A percentile compares a stretch with the other conserved stretches of the same genome.
These are phyloP conservation scores for Macrosteles quadrilineatus DNA, from an alignment of 1,140 invertebrate species.

Conservation along the genomic window DNA sequence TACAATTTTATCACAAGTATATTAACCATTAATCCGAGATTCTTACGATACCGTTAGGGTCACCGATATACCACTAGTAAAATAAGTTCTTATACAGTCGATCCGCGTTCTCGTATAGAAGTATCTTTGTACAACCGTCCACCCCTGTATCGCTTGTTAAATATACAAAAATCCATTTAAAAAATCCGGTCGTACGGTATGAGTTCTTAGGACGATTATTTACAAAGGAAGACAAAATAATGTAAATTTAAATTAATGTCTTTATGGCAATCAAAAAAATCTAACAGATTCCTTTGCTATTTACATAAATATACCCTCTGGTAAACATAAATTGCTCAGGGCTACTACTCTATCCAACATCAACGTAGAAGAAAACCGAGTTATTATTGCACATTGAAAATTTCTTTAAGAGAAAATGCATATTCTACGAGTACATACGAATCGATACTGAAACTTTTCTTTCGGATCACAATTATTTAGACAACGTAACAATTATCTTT, in stretches of 20 bases:
- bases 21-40: conserved; percentile 9
- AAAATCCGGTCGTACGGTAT: background rate
- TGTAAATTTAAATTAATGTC: conserved; percentile 5
- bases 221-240: conserved; percentile 15
- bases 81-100: background rate
- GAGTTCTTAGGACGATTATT: background rate
- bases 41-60: conserved; percentile 5
- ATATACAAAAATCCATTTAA: conserved; percentile 12
- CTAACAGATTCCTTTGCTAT: conserved; percentile 1
- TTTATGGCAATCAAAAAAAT: background rate
- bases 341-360: background rate
- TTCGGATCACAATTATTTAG: conserved; percentile 2
- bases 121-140: conserved; percentile 5
- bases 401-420: conserved; percentile 2
- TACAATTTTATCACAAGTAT: conserved; percentile 13
- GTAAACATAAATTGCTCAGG: background rate
- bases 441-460: background rate
- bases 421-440: background rate
- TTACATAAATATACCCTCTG: background rate
- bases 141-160: conserved; percentile 1
- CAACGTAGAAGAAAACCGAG: conserved; percentile 1
- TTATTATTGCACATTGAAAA: conserved; percentile 7
- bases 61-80: background rate
- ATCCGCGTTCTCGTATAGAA: background rate
- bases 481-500: conserved; percentile 14